A percentile compares a stretch with the other conserved stretches of the same genome.
phyloP scores from a whole-genome alignment of 2,113 vertebrate genomes.

The Malurus melanocephalus region DNA sequence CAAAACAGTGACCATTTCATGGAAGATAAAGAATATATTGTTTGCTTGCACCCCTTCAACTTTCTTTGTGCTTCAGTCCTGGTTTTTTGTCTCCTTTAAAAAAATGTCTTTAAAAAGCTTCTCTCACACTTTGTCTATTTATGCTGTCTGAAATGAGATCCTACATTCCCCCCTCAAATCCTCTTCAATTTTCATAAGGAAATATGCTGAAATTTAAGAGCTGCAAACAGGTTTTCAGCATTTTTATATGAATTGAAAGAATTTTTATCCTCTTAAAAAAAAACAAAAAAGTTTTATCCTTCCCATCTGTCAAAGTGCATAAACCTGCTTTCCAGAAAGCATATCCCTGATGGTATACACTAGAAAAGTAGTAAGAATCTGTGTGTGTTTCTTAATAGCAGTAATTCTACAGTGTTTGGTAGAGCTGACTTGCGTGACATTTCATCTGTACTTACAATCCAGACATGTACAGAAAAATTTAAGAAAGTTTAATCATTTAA shows the following conservation, averaged over 20 bases:
- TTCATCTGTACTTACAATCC: not conserved
- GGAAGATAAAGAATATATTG: slow-evolving; percentile 58
- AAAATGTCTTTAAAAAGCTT: not conserved
- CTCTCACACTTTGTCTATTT: not conserved
- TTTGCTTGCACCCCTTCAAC: slow-evolving; percentile 12
- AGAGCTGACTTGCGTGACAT: not conserved
- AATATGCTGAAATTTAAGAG: slow-evolving; percentile 51
- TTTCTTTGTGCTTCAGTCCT: slow-evolving; percentile 33
- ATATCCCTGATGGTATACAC: not conserved
- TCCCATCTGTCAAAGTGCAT: not conserved
- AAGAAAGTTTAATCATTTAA: not conserved
- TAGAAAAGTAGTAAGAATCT: not conserved
- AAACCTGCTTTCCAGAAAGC: not conserved
- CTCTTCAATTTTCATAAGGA: slow-evolving; percentile 11
- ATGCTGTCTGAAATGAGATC: slow-evolving; percentile 24
- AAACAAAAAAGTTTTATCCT: not conserved
- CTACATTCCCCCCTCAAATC: not conserved
- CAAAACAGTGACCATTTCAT: slow-evolving; percentile 58
- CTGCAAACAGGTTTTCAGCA: not conserved
- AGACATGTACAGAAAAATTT: not conserved
- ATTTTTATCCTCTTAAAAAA: not conserved
- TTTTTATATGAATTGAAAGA: slow-evolving; percentile 15
- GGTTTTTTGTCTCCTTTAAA: not conserved
- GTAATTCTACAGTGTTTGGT: not conserved
- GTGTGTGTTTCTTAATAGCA: not conserved